Evolutionary conservation across 2,797 vertebrate genomes (phyloP).

Genomic region (Taeniopygia guttata): DNA sequence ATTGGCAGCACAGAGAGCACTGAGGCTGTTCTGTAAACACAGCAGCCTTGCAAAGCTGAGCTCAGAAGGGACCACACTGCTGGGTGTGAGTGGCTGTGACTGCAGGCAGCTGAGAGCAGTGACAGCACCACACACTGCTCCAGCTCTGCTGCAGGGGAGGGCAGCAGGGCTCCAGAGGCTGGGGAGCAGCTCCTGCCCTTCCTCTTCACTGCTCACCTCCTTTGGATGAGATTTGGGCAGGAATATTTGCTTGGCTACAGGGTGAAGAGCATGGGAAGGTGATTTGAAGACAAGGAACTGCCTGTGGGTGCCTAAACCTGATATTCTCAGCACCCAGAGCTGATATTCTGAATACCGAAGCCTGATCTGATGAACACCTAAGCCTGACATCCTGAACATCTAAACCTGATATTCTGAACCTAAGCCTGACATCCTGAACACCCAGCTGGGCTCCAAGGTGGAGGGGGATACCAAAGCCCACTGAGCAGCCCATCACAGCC

Average conservation of each 20-base stretch:
- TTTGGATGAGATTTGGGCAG: background rate
- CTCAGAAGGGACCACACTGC: background rate
- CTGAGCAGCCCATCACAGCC: background rate
- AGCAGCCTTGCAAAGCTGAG: background rate
- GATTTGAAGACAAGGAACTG: background rate
- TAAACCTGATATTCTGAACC: background rate
- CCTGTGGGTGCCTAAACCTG: background rate
- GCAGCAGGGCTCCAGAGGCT: background rate
- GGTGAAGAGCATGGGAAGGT: background rate
- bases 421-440: background rate
- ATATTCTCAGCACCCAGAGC: too few species aligned
- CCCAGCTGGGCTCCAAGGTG: background rate
- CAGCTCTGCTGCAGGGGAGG: background rate
- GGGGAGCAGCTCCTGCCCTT: background rate
- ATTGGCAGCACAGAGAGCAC: conserved; percentile 49
- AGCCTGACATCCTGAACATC: background rate
- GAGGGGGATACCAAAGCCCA: background rate
- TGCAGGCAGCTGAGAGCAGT: background rate
- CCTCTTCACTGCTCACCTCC: fast-evolving
- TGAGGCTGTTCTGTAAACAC: background rate
- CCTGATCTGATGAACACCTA: fast-evolving
- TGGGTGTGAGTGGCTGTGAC: background rate
- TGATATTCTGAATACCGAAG: background rate
- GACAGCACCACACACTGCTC: background rate
- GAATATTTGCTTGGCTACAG: too few species aligned